Evolutionary conservation across 2,888 invertebrate genomes (phyloP).

Genomic region (Nasonovia ribisnigri): DNA sequence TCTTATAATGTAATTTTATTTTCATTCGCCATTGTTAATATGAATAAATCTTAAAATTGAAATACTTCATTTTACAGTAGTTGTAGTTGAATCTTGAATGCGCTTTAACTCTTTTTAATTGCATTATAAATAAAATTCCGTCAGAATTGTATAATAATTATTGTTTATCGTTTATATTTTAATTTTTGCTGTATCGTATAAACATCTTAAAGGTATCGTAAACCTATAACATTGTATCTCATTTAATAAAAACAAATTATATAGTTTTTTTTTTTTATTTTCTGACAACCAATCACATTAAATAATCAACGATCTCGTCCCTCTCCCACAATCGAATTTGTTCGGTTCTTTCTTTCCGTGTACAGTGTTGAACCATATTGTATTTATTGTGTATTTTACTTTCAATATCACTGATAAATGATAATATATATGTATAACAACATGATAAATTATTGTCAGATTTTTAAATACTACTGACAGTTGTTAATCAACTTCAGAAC

Average conservation of each 20-base stretch:
- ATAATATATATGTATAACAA: background rate
- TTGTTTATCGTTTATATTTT: background rate
- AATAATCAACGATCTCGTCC: background rate
- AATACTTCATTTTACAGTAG: background rate
- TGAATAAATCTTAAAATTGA: background rate
- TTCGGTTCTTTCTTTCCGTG: background rate
- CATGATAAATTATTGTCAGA: background rate
- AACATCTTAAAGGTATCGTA: background rate
- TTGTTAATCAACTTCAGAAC: background rate
- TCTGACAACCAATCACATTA: background rate
- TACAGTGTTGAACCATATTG: background rate
- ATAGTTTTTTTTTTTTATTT: background rate
- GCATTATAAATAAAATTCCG: background rate
- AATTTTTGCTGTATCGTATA: background rate
- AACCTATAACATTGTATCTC: background rate
- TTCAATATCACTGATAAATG: background rate
- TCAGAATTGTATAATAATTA: background rate
- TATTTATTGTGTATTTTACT: background rate
- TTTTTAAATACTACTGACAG: background rate
- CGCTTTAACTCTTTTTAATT: background rate
- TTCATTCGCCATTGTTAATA: background rate
- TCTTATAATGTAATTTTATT: background rate
- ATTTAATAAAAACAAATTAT: background rate
- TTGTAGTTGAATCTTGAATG: background rate
- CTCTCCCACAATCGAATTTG: background rate